Evolutionary conservation across 2,113 vertebrate genomes (phyloP).

Genomic region (Lophotis ruficrista): DNA sequence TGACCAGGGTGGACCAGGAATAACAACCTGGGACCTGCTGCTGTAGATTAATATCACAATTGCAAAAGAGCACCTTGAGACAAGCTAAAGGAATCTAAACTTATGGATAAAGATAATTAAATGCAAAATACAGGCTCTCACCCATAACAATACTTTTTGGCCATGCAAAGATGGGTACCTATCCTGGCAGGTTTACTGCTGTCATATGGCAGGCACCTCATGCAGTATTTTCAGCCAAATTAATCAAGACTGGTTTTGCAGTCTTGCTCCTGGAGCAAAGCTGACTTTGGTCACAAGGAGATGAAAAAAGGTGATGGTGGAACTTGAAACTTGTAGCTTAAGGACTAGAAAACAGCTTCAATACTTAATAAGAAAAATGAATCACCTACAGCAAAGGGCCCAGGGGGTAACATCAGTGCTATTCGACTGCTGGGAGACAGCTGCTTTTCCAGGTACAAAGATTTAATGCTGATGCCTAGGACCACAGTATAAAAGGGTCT

Average conservation of each 20-base stretch:
- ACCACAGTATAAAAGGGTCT: background rate
- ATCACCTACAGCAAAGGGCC: background rate
- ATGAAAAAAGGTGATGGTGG: background rate
- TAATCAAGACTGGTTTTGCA: background rate
- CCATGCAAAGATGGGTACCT: rapidly evolving
- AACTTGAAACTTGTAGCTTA: background rate
- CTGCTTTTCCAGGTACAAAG: background rate
- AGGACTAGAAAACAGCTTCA: background rate
- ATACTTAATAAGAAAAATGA: background rate
- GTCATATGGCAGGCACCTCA: background rate
- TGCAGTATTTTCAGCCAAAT: background rate
- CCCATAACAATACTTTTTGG: background rate
- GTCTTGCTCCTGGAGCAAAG: background rate
- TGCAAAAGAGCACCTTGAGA: background rate
- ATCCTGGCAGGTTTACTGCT: background rate
- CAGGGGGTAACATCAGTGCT: background rate
- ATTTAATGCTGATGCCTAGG: background rate
- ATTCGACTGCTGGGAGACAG: background rate
- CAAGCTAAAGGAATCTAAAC: background rate
- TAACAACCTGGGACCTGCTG: background rate
- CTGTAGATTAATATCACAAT: background rate
- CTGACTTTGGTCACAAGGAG: background rate
- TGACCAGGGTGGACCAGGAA: background rate
- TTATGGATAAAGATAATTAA: background rate
- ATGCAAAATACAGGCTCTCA: background rate